Conservation (phyloP, 2,888 invertebrate species). For the Chironomus tentans region DNA sequence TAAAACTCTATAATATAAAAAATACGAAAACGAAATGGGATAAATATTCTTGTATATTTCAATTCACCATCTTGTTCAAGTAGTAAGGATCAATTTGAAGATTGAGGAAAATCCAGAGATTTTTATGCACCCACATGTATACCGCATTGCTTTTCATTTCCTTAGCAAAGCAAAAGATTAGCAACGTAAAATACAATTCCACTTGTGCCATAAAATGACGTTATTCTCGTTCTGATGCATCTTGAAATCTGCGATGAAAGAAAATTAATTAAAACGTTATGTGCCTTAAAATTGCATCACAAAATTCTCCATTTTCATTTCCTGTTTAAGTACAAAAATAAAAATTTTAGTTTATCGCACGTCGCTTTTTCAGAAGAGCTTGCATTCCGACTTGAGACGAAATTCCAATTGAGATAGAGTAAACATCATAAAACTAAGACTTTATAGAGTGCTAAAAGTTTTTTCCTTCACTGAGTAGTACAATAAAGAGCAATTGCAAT, state of each 20-base stretch:
- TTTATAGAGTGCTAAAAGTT: constrained; percentile 27
- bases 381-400: not conserved
- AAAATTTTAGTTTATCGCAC: not conserved
- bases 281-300: not conserved
- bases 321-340: not conserved
- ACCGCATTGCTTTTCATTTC: no score
- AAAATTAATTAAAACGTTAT: constrained; percentile 6
- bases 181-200: no score
- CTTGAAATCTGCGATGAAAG: not conserved
- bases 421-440: constrained; percentile 26
- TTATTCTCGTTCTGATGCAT: no score
- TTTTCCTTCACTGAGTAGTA: constrained; percentile 8
- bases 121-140: no score
- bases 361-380: not conserved
- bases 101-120: no score
- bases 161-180: no score
- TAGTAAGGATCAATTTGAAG: no score
- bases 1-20: no score
- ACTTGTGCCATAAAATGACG: no score
- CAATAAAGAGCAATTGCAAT: constrained; percentile 4
- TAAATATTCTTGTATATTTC: no score
- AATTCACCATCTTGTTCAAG: no score
- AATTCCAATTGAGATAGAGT: not conserved
- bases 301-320: not conserved
- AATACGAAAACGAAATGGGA: no score